Percentiles rank a stretch among this genome's conserved stretches.
phyloP scores from a whole-genome alignment of 2,797 vertebrate genomes.

The Chromobotia macracanthus region DNA sequence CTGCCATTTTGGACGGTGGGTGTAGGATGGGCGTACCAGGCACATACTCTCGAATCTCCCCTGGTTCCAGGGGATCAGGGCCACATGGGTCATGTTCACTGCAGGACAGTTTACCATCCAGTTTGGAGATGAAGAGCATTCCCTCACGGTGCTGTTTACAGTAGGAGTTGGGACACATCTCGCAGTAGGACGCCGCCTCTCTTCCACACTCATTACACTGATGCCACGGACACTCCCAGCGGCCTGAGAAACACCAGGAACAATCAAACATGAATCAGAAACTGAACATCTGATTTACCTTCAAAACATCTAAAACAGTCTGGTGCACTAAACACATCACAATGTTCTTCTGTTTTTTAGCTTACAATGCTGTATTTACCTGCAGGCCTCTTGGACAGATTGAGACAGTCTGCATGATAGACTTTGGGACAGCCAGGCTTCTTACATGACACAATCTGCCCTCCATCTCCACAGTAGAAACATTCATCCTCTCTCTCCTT shows the following conservation, averaged over 20 bases:
- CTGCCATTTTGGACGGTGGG: slow-evolving; percentile 44
- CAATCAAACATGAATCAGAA: not conserved
- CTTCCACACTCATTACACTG: slow-evolving; percentile 93
- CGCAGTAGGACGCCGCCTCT: slow-evolving; percentile 95
- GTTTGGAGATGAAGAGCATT: slow-evolving; percentile 98
- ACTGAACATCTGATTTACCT: not conserved
- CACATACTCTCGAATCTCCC: slow-evolving; percentile 94
- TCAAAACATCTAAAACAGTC: not conserved
- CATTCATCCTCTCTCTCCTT: slow-evolving; percentile 97
- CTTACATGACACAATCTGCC: slow-evolving; percentile 96
- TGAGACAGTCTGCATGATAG: slow-evolving; percentile 97
- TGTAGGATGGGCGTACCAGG: slow-evolving; percentile 65
- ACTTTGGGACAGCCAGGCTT: slow-evolving; percentile 96
- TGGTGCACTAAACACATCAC: not conserved
- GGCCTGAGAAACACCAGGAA: slow-evolving; percentile 76
- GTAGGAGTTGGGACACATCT: slow-evolving; percentile 98
- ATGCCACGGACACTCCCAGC: slow-evolving; percentile 99
- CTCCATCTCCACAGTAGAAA: slow-evolving; percentile 95
- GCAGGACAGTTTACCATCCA: slow-evolving; percentile 94
- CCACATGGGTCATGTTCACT: slow-evolving; percentile 97
- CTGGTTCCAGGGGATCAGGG: slow-evolving; percentile 92
- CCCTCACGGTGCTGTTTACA: slow-evolving; percentile 94
- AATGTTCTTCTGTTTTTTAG: not conserved
- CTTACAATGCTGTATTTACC: slow-evolving; percentile 75
- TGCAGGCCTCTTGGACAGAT: slow-evolving; percentile 94